These are phyloP conservation scores for Pammene aurita DNA, from an alignment of 2,888 invertebrate genomes.

Conservation along the genomic window DNA sequence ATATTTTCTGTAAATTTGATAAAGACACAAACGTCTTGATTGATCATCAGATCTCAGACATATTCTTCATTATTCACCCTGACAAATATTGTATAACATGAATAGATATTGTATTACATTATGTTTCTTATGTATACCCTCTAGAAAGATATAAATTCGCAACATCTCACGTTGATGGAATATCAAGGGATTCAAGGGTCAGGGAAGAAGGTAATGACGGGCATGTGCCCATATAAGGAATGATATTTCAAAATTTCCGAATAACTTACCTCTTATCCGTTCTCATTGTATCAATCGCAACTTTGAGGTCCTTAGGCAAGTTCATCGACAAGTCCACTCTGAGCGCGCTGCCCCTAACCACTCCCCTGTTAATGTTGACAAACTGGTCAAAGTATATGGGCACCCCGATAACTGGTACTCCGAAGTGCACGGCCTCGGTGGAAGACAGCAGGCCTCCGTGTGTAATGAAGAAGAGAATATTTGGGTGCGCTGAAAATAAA, in stretches of 20 bases:
- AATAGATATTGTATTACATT: too few relatives aligned
- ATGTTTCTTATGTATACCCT: too few relatives aligned
- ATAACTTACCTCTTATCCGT: constrained; percentile 36
- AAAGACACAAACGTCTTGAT: not conserved
- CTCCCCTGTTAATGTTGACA: constrained; percentile 34
- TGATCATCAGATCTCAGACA: too few relatives aligned
- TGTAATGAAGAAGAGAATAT: constrained; percentile 56
- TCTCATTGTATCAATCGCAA: constrained; percentile 38
- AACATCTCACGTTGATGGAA: too few relatives aligned
- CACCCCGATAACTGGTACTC: constrained; percentile 60
- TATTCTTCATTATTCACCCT: too few relatives aligned
- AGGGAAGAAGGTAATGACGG: too few relatives aligned
- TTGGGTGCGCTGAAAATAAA: constrained; percentile 57
- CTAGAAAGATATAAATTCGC: too few relatives aligned
- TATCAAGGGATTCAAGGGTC: too few relatives aligned
- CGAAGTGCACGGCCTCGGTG: constrained; percentile 61
- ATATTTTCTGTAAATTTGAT: not conserved
- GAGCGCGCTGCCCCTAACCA: constrained; percentile 32
- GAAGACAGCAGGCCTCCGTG: constrained; percentile 63
- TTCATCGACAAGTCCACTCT: constrained; percentile 41
- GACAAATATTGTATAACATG: too few relatives aligned
- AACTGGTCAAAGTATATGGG: constrained; percentile 51
- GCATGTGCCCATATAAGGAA: too few relatives aligned
- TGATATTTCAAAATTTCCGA: too few relatives aligned
- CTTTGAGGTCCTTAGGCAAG: constrained; percentile 34